Evolutionary conservation across 2,113 vertebrate species (phyloP).

Genomic region (Rhipidura dahli): DNA sequence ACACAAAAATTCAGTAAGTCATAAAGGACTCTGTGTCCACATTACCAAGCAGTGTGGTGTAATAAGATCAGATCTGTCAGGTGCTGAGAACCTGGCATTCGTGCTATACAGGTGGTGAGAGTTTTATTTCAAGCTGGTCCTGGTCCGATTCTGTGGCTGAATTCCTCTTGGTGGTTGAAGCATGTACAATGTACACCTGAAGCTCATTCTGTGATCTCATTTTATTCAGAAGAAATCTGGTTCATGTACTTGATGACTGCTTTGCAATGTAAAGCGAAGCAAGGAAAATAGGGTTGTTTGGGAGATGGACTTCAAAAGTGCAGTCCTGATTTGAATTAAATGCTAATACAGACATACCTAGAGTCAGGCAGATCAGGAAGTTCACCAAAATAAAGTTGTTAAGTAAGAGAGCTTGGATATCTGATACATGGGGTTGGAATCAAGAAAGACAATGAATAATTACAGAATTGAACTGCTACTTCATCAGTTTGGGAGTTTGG

Average conservation of each 20-base stretch:
- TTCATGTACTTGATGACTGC: background rate
- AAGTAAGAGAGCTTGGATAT: background rate
- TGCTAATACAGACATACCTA: background rate
- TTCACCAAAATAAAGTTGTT: background rate
- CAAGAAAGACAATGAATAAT: background rate
- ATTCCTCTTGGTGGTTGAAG: background rate
- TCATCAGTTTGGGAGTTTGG: background rate
- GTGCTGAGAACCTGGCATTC: background rate
- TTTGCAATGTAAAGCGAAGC: slow-evolving; percentile 35
- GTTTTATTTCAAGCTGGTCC: slow-evolving; percentile 2
- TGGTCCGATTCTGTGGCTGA: background rate
- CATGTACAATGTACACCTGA: background rate
- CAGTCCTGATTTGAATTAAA: background rate
- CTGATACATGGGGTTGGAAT: background rate
- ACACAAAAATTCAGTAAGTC: background rate
- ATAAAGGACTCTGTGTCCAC: background rate
- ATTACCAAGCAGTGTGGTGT: background rate
- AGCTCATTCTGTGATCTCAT: background rate
- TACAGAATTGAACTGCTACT: background rate
- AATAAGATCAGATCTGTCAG: background rate
- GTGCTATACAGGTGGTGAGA: background rate
- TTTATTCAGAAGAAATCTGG: background rate
- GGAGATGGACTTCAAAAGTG: background rate
- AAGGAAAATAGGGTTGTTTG: background rate
- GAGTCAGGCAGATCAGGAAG: background rate